phyloP scores from a whole-genome alignment of 2,797 vertebrate genomes.

The Artibeus lituratus region DNA sequence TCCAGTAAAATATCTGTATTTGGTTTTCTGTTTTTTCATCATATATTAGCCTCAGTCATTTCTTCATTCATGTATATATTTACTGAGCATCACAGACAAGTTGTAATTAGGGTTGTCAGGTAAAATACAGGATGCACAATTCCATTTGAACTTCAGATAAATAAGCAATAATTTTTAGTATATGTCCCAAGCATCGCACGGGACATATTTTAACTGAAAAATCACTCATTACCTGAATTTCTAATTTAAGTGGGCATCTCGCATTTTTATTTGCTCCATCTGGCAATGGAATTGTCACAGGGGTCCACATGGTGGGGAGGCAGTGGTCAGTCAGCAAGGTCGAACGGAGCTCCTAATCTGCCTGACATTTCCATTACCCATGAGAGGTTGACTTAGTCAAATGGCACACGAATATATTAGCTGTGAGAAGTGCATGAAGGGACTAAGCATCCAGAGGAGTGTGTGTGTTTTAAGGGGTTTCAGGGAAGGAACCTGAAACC shows the following conservation, averaged over 20 bases:
- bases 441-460: background rate
- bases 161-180: background rate
- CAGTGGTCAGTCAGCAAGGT: background rate
- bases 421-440: background rate
- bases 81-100: background rate
- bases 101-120: background rate
- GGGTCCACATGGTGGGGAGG: fast-evolving
- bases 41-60: background rate
- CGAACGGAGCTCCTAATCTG: background rate
- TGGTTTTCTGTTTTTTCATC: background rate
- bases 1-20: background rate
- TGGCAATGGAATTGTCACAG: background rate
- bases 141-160: background rate
- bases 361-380: background rate
- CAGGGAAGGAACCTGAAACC: background rate
- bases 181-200: background rate
- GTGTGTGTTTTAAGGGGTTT: background rate
- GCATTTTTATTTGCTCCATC: background rate
- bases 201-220: background rate
- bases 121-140: background rate
- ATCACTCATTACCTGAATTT: background rate
- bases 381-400: background rate
- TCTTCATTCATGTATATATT: background rate
- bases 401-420: background rate
- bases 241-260: background rate